Evolutionary conservation across 1,140 invertebrate genomes (phyloP).

Genomic region (Ceratina japonica): DNA sequence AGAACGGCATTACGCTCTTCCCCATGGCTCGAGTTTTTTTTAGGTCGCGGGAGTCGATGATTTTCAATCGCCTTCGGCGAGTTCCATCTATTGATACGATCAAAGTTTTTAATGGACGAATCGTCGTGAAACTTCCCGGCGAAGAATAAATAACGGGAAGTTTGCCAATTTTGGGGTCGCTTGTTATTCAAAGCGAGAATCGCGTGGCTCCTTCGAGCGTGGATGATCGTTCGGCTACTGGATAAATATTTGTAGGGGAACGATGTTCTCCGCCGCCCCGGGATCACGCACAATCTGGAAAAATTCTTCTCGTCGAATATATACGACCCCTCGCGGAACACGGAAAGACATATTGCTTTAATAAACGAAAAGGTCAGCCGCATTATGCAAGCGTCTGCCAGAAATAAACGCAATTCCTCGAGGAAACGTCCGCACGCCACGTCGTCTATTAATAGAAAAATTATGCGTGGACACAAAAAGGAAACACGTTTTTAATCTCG

Average conservation of each 20-base stretch:
- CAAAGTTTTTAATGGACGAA: no score
- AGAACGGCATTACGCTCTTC: slow-evolving; percentile 5
- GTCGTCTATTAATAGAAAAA: neutral
- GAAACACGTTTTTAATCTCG: no score
- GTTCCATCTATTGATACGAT: no score
- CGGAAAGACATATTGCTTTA: neutral
- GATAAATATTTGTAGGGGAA: no score
- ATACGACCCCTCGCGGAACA: neutral
- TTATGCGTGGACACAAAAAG: neutral
- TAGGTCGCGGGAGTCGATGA: no score
- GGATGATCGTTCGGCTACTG: no score
- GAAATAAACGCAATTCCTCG: slow-evolving; percentile 26
- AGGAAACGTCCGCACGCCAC: slow-evolving; percentile 20
- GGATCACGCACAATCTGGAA: no score
- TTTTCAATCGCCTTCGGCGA: no score
- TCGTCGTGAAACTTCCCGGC: slow-evolving; percentile 10
- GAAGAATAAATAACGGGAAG: slow-evolving; percentile 30
- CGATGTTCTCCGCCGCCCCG: no score
- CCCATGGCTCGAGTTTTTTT: no score
- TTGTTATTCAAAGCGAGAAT: slow-evolving; percentile 4
- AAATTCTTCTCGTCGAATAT: no score
- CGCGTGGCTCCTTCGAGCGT: no score
- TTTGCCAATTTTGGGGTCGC: slow-evolving; percentile 47
- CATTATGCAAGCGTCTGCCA: slow-evolving; percentile 24
- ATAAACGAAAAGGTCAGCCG: neutral